Evolutionary conservation across 2,888 invertebrate species (phyloP), one percentile per base, ranked within the genome.

Genomic region (Clepsis dumicolana): DNA sequence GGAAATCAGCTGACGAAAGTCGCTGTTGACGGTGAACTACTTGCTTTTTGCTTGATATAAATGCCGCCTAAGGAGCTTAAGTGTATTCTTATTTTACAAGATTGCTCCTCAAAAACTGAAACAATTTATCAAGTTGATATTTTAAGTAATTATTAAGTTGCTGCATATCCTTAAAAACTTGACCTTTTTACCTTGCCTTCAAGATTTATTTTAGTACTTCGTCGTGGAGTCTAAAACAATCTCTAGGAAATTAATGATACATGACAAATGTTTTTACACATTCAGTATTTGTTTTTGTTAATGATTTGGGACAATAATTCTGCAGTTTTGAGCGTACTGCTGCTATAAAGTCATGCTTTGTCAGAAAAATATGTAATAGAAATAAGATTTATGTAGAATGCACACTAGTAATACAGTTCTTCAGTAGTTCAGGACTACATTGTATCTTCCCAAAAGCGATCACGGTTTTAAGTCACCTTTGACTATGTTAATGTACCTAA

Each of bases 31-130:
- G 25, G 35, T 16, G 48, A 25, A 57, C 32, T 44, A 60, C 27
- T 14, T 38, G 4, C 0, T 38, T n/a, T 59, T 64, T 57, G 35
- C 27, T 48, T 48, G 44, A 32, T 64, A 50, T 35, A 65, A 64
- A 48, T 21, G 35, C 12, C 21, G 57, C 10, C 21, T 48, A 4
- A 48, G 4, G 41, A 44, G 41, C 16, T 0, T 10, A 3, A 14
- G n/a, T 14, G 12, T 38, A 38, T 38, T 38, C 14, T 14, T 38
- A 8, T 8, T 38, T 38, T 4, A 14, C 38, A 38, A 12, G 38
- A 4, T 38, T 38, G 5, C 35, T 44, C 44, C 44, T 44, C 18
- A 44, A 44, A 16, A 44, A 44, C 44, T 41, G 41, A 41, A 44
- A 12, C 35, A 10, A 44, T 44, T 44, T 5, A 44, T 2, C 7